A percentile compares a stretch with the other conserved stretches of the same genome.
Conservation (phyloP, 2,888 invertebrate genomes). For the Amphiduros pacificus region DNA sequence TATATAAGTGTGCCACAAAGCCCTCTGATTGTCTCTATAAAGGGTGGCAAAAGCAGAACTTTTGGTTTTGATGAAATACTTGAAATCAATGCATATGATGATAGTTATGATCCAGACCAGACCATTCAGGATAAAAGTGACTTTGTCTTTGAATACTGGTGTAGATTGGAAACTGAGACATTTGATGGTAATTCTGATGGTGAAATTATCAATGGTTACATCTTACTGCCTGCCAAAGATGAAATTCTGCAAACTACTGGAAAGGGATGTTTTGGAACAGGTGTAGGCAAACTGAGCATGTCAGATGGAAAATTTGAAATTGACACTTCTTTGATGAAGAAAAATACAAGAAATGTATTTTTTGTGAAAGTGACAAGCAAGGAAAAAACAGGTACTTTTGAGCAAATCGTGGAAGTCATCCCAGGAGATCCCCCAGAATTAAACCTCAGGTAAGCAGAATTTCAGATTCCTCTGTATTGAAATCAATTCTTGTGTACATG, state of each 20-base stretch:
- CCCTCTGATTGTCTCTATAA: background rate
- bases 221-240: no score
- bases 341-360: background rate
- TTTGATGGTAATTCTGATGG: background rate
- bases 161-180: background rate
- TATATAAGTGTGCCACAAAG: background rate
- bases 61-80: background rate
- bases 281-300: background rate
- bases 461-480: no score
- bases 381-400: background rate
- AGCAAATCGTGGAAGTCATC: background rate
- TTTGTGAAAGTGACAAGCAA: background rate
- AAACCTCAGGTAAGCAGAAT: background rate
- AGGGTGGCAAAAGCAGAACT: background rate
- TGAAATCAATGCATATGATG: background rate
- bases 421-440: background rate
- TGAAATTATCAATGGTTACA: background rate
- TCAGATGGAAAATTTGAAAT: background rate
- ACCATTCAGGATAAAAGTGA: background rate
- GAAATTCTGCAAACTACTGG: background rate
- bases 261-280: background rate
- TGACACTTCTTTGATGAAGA: slow-evolving; percentile 2
- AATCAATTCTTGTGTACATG: no score
- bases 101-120: background rate
- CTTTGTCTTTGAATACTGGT: background rate